Base-by-base conservation (phyloP, 2,888 invertebrate genomes). In the Melieria crassipennis region DNA sequence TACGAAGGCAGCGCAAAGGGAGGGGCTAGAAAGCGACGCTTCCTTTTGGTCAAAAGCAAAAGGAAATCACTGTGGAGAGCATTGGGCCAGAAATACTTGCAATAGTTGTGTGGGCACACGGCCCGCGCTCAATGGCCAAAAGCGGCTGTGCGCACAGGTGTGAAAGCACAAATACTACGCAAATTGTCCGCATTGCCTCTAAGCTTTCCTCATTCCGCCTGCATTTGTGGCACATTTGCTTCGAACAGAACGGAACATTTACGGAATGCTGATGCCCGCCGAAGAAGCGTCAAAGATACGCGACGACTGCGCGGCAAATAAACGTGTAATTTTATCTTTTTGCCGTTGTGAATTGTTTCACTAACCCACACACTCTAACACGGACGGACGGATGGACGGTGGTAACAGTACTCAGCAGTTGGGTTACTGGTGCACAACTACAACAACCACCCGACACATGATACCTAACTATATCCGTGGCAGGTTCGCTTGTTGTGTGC, bases 351-450 rank as follows among this genome's bases (percentile, higher is more conserved):
- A 71, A 65, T 70, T 66, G 70, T 65, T 65, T 61, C 57, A 58
- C 63, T 64, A 64, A 63, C 67, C 75, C 76, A 72, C 76, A 75
- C 70, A 75, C 73, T 48, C 67, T 10, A 61, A 69, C n/a, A 11
- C 56, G 62, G 6, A 61, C 60, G 10, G n/a, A 52, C 9, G 13
- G 52, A 52, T n/a, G 52, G 13, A 52, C 13, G 13, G 13, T 10
- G 9, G 30, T 46, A 63, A 67, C 67, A 57, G 64, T 57, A 42
- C 16, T 56, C n/a, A 30, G 52, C 63, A 63, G 71, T 67, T 71
- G 64, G 71, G 67, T 64, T 67, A 71, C 48, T 71, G 67, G 63
- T 63, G 63, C 71, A 67, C 7, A 30, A 30, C 30, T 30, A 30
- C 30, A 30, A 30, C 30, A 30, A 30, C 3, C 30, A 3, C 30